A percentile compares a stretch with the other conserved stretches of the same genome.
Evolutionary conservation across 1,140 invertebrate genomes (phyloP).

Genomic region (Papilio dardanus): DNA sequence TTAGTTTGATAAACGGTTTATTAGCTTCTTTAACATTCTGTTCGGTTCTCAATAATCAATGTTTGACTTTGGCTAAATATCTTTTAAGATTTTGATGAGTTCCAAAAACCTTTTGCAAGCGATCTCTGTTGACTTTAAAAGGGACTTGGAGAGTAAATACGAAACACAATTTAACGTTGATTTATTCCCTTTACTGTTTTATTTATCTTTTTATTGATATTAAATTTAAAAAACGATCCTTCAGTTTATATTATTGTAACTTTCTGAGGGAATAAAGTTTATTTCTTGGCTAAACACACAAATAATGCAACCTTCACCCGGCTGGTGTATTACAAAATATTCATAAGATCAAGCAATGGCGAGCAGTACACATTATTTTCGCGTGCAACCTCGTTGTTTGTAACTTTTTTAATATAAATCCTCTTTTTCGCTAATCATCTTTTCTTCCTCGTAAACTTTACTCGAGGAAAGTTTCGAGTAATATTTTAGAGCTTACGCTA

Average conservation of each 20-base stretch:
- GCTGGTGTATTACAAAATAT: neutral
- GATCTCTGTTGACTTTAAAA: slow-evolving; percentile 13
- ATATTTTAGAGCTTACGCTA: slow-evolving; percentile 17
- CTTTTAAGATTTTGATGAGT: slow-evolving; percentile 21
- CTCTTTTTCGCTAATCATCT: slow-evolving; percentile 19
- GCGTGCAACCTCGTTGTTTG: neutral
- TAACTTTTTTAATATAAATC: slow-evolving; percentile 19
- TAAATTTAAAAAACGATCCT: neutral
- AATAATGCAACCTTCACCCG: neutral
- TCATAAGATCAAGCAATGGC: neutral
- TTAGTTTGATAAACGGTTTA: too few relatives aligned
- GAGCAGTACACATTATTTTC: neutral
- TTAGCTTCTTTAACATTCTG: neutral
- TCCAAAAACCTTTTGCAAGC: neutral
- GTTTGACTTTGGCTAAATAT: neutral
- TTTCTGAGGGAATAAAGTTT: neutral
- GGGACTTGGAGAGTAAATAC: slow-evolving; percentile 7
- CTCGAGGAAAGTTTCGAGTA: neutral
- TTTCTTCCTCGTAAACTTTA: slow-evolving; percentile 14
- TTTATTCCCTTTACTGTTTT: neutral
- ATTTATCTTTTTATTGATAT: neutral
- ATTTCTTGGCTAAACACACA: neutral
- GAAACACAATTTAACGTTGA: neutral
- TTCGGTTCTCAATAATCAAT: neutral
- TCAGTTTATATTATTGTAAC: neutral